Conservation (phyloP, 2,113 vertebrate species). For the Hemichromis elongatus region DNA sequence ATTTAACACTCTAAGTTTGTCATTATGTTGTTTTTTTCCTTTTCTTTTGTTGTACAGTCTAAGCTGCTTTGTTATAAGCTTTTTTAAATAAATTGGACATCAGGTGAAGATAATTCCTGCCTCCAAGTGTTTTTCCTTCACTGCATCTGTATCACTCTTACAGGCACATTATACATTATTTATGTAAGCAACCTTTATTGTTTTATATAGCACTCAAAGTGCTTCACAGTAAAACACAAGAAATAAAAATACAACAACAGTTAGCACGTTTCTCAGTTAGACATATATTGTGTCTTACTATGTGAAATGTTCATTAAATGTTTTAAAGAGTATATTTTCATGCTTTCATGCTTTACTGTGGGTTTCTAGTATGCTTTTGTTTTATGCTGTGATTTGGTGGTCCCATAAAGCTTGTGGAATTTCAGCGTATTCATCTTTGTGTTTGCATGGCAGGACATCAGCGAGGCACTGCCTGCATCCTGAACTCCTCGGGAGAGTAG, state of each 20-base stretch:
- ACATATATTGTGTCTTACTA: too few relatives aligned
- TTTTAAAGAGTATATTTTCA: not conserved
- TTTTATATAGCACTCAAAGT: too few relatives aligned
- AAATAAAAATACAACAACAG: not conserved
- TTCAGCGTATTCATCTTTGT: not conserved
- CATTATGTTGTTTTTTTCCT: not conserved
- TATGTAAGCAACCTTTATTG: too few relatives aligned
- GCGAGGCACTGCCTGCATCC: constrained; percentile 26
- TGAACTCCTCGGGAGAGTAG: constrained; percentile 25
- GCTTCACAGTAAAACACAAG: not conserved
- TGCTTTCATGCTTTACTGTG: not conserved
- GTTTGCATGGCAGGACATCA: not conserved
- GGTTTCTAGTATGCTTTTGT: not conserved
- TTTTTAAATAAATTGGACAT: not conserved
- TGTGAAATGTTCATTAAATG: too few relatives aligned
- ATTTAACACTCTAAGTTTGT: not conserved
- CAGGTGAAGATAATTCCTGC: not conserved
- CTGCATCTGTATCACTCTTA: not conserved
- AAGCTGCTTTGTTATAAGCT: not conserved
- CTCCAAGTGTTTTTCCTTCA: not conserved
- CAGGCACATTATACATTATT: too few relatives aligned
- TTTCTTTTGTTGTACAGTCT: not conserved
- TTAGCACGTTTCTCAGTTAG: too few relatives aligned
- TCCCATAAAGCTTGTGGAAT: accelerated
- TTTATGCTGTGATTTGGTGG: not conserved